A percentile compares a stretch with the other conserved stretches of the same genome.
These are phyloP conservation scores for Cyphomyrus discorhynchus DNA, from an alignment of 2,113 vertebrate genomes.

Conservation along the genomic window DNA sequence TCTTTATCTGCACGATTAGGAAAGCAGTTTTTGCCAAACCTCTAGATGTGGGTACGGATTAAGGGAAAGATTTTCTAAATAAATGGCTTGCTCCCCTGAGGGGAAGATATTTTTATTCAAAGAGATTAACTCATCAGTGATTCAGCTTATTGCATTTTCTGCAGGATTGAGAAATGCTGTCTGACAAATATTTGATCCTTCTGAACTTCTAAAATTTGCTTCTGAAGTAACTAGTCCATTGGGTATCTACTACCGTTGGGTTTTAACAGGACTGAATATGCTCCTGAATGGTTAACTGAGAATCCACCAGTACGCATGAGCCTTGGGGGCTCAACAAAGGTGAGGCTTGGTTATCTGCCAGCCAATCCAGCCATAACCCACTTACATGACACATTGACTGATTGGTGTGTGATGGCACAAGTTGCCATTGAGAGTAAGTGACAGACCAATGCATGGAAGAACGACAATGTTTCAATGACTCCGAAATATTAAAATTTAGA, in stretches of 20 bases:
- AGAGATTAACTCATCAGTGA: slow-evolving; percentile 6
- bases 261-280: background rate
- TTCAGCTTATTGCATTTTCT: background rate
- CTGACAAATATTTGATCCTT: slow-evolving; percentile 6
- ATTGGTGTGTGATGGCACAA: background rate
- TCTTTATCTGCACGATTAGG: background rate
- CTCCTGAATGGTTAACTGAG: background rate
- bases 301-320: background rate
- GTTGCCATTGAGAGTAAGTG: background rate
- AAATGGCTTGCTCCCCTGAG: background rate
- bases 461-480: background rate
- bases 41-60: background rate
- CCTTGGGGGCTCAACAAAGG: background rate
- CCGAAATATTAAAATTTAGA: background rate
- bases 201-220: background rate
- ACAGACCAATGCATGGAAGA: background rate
- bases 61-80: background rate
- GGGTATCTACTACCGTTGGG: background rate
- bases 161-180: background rate
- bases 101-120: background rate
- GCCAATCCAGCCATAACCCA: background rate
- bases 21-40: background rate
- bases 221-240: background rate
- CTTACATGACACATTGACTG: background rate
- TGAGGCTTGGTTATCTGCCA: background rate